Percentiles rank a stretch among this genome's conserved stretches.
Evolutionary conservation across 2,113 vertebrate species (phyloP).

Genomic region (Hippocampus mohnikei): DNA sequence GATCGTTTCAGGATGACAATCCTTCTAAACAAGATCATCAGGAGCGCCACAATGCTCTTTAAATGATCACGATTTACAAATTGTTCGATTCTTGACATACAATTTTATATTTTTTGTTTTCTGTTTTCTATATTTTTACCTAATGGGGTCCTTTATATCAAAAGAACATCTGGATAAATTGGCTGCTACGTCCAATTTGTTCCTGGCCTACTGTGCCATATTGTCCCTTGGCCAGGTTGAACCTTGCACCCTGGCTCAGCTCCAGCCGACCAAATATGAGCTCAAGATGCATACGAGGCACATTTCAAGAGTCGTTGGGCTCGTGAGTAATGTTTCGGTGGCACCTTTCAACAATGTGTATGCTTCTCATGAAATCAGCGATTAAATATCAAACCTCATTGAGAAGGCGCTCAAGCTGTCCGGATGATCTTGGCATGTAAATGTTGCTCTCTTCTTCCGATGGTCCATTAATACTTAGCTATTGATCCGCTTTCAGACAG

Average conservation of each 20-base stretch:
- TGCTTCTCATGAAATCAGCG: background rate
- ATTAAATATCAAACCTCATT: conserved; percentile 1
- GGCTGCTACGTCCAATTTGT: background rate
- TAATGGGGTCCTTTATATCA: too few relatives aligned
- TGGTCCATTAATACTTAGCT: conserved; percentile 17
- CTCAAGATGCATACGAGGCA: background rate
- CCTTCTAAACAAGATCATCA: too few relatives aligned
- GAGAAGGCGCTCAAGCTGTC: conserved; percentile 12
- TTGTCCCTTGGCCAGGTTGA: conserved; percentile 35
- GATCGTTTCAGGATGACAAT: too few relatives aligned
- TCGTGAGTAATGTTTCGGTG: background rate
- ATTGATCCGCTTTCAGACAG: conserved; percentile 47
- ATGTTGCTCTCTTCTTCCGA: conserved; percentile 6
- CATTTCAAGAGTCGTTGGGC: background rate
- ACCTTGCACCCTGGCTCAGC: conserved; percentile 33
- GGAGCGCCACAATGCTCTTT: too few relatives aligned
- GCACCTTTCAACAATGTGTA: background rate
- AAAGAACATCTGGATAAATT: too few relatives aligned
- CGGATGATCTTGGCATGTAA: conserved; percentile 12
- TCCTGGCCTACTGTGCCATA: conserved; percentile 4
- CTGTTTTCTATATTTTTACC: too few relatives aligned
- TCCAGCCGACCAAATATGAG: background rate
- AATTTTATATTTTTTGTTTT: too few relatives aligned
- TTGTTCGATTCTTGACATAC: too few relatives aligned
- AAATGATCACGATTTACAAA: too few relatives aligned